phyloP scores from a whole-genome alignment of 2,888 invertebrate species.

The Amiota communis region DNA sequence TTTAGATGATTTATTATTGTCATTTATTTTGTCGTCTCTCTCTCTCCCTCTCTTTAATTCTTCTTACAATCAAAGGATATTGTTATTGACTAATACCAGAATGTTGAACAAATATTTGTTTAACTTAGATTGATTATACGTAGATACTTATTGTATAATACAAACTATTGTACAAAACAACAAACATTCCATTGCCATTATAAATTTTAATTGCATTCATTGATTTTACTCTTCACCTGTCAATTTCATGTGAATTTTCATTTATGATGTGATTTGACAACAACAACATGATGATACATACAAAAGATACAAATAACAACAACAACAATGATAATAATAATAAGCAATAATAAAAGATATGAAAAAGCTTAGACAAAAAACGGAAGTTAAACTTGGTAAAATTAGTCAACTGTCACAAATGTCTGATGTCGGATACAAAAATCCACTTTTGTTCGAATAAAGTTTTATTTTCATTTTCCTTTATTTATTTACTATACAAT shows the following conservation, averaged over 20 bases:
- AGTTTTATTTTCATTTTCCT: constrained; percentile 44
- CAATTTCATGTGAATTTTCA: not conserved
- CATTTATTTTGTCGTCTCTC: too few relatives aligned
- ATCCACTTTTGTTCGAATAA: constrained; percentile 51
- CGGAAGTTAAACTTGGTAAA: constrained; percentile 44
- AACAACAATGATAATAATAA: not conserved
- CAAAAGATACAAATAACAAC: constrained; percentile 7
- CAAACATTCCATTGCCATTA: not conserved
- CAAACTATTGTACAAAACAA: too few relatives aligned
- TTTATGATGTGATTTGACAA: too few relatives aligned
- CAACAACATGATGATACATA: not conserved
- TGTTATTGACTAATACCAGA: not conserved
- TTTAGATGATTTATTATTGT: too few relatives aligned
- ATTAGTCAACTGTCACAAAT: constrained; percentile 65
- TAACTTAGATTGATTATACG: too few relatives aligned
- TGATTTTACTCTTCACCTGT: constrained; percentile 22
- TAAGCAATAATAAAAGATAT: not conserved
- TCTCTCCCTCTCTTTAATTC: too few relatives aligned
- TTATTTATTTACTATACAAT: constrained; percentile 7
- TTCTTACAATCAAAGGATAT: not conserved
- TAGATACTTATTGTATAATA: too few relatives aligned
- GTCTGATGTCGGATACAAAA: not conserved
- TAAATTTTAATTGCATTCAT: constrained; percentile 59
- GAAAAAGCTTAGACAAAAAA: not conserved
- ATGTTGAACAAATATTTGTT: constrained; percentile 36